Percentiles rank a stretch among this genome's conserved stretches.
These are phyloP conservation scores for Catharus ustulatus DNA, from an alignment of 2,797 vertebrate genomes.

Conservation along the genomic window DNA sequence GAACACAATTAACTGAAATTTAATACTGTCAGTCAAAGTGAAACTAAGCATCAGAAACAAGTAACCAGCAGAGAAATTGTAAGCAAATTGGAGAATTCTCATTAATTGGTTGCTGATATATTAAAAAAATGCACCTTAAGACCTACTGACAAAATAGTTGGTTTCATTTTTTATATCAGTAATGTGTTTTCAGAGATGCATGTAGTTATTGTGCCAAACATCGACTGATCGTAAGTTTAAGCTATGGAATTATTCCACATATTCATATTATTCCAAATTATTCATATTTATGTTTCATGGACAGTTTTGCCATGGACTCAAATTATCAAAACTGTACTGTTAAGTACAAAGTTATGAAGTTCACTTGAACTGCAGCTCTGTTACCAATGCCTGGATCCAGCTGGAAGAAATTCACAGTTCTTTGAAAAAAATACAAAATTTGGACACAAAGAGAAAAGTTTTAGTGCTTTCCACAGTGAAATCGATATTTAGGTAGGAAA, in stretches of 20 bases:
- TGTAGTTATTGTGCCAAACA: background rate
- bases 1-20: background rate
- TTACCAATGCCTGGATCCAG: background rate
- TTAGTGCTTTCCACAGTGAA: background rate
- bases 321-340: background rate
- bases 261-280: no score
- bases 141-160: background rate
- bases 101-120: background rate
- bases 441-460: background rate
- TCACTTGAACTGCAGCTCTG: background rate
- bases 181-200: background rate
- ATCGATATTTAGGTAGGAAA: background rate
- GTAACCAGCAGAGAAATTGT: background rate
- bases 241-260: background rate
- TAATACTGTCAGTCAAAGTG: background rate
- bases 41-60: background rate
- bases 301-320: background rate
- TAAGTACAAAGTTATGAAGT: background rate
- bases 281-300: background rate
- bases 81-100: background rate
- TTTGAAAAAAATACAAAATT: background rate
- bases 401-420: background rate
- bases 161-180: background rate
- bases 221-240: rapidly evolving
- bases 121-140: background rate